These are phyloP conservation scores for Gonocerus acuteangulatus DNA, from an alignment of 2,888 invertebrate species.

Conservation along the genomic window DNA sequence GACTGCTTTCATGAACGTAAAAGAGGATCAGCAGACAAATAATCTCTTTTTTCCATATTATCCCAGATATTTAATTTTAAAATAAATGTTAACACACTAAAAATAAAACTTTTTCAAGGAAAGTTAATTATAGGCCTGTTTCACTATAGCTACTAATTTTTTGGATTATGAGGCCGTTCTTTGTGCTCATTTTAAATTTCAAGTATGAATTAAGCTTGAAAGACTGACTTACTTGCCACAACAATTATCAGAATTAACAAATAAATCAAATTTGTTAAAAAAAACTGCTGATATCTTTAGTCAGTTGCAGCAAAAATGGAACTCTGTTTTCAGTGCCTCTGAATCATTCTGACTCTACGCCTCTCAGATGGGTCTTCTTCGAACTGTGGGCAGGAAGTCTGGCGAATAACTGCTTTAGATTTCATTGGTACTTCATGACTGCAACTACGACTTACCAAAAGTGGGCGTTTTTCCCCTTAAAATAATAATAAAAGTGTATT, in stretches of 20 bases:
- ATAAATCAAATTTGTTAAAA: background rate
- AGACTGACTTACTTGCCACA: background rate
- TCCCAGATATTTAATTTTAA: too few species aligned
- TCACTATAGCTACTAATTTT: too few species aligned
- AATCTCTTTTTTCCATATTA: too few species aligned
- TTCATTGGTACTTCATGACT: constrained; percentile 24
- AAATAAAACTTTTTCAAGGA: too few species aligned
- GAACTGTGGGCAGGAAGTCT: constrained; percentile 30
- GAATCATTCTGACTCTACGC: constrained; percentile 33
- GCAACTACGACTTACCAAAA: constrained; percentile 31
- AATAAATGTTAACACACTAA: too few species aligned
- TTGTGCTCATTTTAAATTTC: too few species aligned
- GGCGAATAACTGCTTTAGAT: constrained; percentile 20
- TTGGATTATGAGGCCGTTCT: too few species aligned
- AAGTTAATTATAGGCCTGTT: too few species aligned
- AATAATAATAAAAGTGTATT: constrained; percentile 2
- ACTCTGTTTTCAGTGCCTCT: constrained; percentile 29
- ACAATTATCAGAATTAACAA: background rate
- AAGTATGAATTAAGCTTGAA: background rate
- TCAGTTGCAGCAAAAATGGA: background rate
- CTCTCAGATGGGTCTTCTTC: constrained; percentile 29
- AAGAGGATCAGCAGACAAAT: too few species aligned
- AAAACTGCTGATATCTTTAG: background rate
- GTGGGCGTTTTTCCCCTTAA: constrained; percentile 16
- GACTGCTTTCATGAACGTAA: too few species aligned